phyloP scores from a whole-genome alignment of 2,113 vertebrate species.

The Pao palembangensis region DNA sequence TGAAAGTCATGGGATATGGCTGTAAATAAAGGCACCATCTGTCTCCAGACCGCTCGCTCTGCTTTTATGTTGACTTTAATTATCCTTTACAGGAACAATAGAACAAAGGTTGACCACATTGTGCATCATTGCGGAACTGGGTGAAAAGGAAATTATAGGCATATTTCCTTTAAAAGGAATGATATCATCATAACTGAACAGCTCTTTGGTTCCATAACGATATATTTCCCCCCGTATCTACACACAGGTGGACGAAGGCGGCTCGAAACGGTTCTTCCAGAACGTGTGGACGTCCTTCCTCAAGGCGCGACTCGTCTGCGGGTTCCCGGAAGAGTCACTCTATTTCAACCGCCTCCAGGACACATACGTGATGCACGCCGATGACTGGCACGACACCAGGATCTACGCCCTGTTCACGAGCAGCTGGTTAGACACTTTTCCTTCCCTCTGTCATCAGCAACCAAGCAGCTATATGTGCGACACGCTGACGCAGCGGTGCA shows the following conservation, averaged over 20 bases:
- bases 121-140: too few species aligned
- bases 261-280: constrained; percentile 79
- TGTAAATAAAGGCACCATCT: too few species aligned
- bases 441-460: constrained; percentile 16
- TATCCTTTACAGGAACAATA: too few species aligned
- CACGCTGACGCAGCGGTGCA: neutral
- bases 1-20: too few species aligned
- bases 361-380: constrained; percentile 73
- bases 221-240: neutral
- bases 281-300: constrained; percentile 92
- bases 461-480: neutral
- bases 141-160: too few species aligned
- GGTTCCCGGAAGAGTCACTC: constrained; percentile 76
- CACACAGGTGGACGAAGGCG: constrained; percentile 84
- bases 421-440: constrained; percentile 79
- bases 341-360: constrained; percentile 89
- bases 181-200: too few species aligned
- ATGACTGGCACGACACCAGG: constrained; percentile 76
- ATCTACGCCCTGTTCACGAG: constrained; percentile 89
- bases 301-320: constrained; percentile 89
- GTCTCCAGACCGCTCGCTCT: too few species aligned
- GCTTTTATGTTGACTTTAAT: too few species aligned
- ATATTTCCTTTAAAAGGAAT: too few species aligned
- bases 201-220: too few species aligned
- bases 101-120: too few species aligned